A percentile compares a stretch with the other conserved stretches of the same genome.
phyloP scores from a whole-genome alignment of 2,797 vertebrate species.

The Crax fasciolata region DNA sequence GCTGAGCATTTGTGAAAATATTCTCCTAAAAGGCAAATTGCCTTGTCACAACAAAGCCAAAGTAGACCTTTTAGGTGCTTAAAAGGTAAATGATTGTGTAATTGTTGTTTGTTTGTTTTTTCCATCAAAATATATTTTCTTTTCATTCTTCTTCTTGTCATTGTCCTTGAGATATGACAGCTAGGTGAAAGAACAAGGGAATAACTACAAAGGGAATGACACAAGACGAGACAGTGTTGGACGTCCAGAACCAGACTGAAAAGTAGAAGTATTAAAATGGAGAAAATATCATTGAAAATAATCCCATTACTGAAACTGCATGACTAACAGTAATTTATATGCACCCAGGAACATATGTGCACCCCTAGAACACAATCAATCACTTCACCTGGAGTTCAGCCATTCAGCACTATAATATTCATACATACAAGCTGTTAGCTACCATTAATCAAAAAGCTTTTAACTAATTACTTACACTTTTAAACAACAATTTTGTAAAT shows the following conservation, averaged over 20 bases:
- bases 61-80: neutral
- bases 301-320: conserved; percentile 47
- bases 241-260: conserved; percentile 31
- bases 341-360: conserved; percentile 74
- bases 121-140: conserved; percentile 11
- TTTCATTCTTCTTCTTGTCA: neutral
- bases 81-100: neutral
- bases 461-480: conserved; percentile 72
- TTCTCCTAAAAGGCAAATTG: neutral
- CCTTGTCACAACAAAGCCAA: neutral
- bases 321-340: conserved; percentile 76
- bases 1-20: neutral
- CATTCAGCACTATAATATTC: conserved; percentile 56
- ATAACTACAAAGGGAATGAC: conserved; percentile 41
- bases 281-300: conserved; percentile 56
- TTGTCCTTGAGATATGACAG: neutral
- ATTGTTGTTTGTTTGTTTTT: neutral
- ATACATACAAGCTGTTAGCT: conserved; percentile 69
- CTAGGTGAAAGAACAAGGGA: conserved; percentile 28
- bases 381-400: conserved; percentile 76
- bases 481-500: conserved; percentile 48
- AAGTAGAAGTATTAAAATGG: conserved; percentile 58
- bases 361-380: conserved; percentile 71
- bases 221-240: conserved; percentile 15
- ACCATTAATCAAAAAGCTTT: conserved; percentile 78